Evolutionary conservation across 2,113 vertebrate species (phyloP), one percentile per base, ranked within the genome.

Genomic region (Phylloscopus trochiloides): DNA sequence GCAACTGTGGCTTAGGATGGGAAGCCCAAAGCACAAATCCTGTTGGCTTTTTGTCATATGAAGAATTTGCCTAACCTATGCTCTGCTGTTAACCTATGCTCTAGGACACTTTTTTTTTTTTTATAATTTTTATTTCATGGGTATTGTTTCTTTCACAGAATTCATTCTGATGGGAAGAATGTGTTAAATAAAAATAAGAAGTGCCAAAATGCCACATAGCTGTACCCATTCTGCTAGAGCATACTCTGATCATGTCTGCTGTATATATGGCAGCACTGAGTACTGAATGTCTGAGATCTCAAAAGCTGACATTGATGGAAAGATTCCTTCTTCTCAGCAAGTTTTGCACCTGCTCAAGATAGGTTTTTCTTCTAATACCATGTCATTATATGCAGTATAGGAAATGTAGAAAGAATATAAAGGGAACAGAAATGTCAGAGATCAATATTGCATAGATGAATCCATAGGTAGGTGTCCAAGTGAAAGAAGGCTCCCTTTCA

Each of bases 161-260:
- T 61, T 92, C 24, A 11, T 92, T 90, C 42, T 74, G 15, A 34
- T 83, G 55, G 42, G 59, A 92, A 66, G 34, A 79, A 54, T 36
- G 20, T 79, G 47, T 79, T 83, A 90, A 93, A 32, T 85, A 82
- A 85, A 88, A 95, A 38, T 45, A 50, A 62, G 47, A 86, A 88
- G n/a, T 81, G 24, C 34, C 28, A 65, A 42, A 88, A 72, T 84
- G 58, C 38, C 54, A 65, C 42, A 15, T 71, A 80, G 62, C 90
- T 57, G 22, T 58, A 68, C 31, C 10, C 42, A 26, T 73, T 75
- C n/a, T 92, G 20, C 71, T 62, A 42, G 54, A 80, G 67, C n/a
- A 61, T 15, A 15, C 19, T 58, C 61, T 48, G 29, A 67, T 63
- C 3, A 3, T 65, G 42, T 54, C 50, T 88, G 18, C 63, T 34